Evolutionary conservation across 2,888 invertebrate genomes (phyloP).

Genomic region (Biston stratarius): DNA sequence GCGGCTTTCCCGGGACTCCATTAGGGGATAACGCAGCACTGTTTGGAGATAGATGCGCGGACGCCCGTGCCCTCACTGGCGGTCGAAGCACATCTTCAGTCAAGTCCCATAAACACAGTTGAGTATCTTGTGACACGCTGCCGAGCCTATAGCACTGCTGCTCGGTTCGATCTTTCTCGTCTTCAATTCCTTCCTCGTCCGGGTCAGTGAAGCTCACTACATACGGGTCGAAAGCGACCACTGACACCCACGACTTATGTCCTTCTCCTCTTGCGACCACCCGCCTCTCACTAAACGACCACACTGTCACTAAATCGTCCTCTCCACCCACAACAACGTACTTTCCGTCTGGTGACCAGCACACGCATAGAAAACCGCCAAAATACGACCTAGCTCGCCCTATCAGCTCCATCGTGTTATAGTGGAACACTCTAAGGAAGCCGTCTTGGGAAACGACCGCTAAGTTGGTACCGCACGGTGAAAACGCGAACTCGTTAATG

Average conservation of each 20-base stretch:
- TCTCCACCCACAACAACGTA: conserved; percentile 99
- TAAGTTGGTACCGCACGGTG: conserved; percentile 96
- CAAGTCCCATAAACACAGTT: conserved; percentile 99
- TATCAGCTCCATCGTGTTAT: conserved; percentile 98
- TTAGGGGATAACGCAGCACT: conserved; percentile 89
- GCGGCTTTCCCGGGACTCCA: conserved; percentile 65
- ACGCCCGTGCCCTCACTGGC: conserved; percentile 74
- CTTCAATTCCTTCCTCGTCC: conserved; percentile 81
- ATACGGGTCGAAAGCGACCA: conserved; percentile 97
- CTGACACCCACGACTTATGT: conserved; percentile 99
- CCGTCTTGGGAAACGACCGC: conserved; percentile 98
- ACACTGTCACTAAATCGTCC: conserved; percentile 99
- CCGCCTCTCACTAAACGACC: conserved; percentile 96
- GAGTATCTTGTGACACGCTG: conserved; percentile 99
- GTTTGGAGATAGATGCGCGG: conserved; percentile 34
- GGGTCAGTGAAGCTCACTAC: conserved; percentile 90
- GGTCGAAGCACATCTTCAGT: conserved; percentile 97
- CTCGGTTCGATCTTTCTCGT: conserved; percentile 58
- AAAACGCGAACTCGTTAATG: conserved; percentile 99
- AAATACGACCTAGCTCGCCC: conserved; percentile 98
- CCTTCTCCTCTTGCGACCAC: conserved; percentile 99
- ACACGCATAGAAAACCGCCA: conserved; percentile 98
- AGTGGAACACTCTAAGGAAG: conserved; percentile 97
- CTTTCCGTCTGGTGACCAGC: conserved; percentile 98
- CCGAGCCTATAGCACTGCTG: conserved; percentile 93